Conservation (phyloP, 1,140 invertebrate genomes). For the Drosophila ogumai region DNA sequence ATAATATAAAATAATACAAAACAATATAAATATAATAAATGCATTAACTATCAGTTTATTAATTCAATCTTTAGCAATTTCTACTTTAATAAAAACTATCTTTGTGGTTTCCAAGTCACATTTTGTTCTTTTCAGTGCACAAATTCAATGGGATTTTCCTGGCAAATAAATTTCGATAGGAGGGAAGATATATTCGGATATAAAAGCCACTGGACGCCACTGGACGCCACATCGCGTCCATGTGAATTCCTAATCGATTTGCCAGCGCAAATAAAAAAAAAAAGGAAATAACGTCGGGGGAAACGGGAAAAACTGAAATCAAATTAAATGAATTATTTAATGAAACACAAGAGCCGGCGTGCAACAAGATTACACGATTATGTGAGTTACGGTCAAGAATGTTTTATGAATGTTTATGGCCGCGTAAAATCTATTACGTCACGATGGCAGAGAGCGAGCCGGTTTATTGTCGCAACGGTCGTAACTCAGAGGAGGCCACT, state of each 20-base stretch:
- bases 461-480: slow-evolving; percentile 62
- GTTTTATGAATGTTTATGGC: slow-evolving; percentile 82
- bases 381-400: slow-evolving; percentile 76
- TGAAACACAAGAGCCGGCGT: slow-evolving; percentile 52
- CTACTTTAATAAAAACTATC: too few species aligned
- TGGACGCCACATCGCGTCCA: slow-evolving; percentile 7
- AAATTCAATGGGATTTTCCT: neutral
- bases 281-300: slow-evolving; percentile 4
- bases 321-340: slow-evolving; percentile 83
- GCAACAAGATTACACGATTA: slow-evolving; percentile 74
- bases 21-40: too few species aligned
- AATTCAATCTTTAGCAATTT: too few species aligned
- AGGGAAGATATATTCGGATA: slow-evolving; percentile 13
- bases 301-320: slow-evolving; percentile 49
- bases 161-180: slow-evolving; percentile 69
- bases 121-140: neutral
- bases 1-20: too few species aligned
- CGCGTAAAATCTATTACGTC: slow-evolving; percentile 80
- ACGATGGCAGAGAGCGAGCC: slow-evolving; percentile 17
- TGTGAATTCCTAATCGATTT: slow-evolving; percentile 57
- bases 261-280: slow-evolving; percentile 39
- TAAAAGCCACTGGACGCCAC: slow-evolving; percentile 60
- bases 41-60: too few species aligned
- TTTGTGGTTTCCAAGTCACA: neutral
- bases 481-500: slow-evolving; percentile 48